A percentile compares a stretch with the other conserved stretches of the same genome.
phyloP scores from a whole-genome alignment of 2,888 invertebrate species.

The Megaustenia siamemsis region DNA sequence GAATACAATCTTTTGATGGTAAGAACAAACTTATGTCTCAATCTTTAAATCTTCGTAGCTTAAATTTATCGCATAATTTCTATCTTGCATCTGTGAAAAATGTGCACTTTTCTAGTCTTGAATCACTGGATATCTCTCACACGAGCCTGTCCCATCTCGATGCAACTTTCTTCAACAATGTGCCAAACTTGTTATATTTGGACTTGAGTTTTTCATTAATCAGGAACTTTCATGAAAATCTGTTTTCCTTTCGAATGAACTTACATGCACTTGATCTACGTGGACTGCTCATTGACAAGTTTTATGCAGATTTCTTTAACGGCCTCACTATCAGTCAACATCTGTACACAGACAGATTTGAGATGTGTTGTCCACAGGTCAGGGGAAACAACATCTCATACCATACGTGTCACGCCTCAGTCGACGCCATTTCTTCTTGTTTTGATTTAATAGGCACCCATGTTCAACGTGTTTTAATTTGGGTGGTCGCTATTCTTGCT shows the following conservation, averaged over 20 bases:
- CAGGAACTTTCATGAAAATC: not conserved
- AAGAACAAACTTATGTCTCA: not conserved
- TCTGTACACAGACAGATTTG: not conserved
- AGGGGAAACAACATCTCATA: not conserved
- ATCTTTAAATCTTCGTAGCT: not conserved
- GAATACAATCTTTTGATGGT: not conserved
- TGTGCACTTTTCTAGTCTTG: not conserved
- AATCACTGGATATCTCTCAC: not conserved
- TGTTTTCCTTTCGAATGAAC: not conserved
- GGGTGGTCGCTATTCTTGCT: not conserved
- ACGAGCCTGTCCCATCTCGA: not conserved
- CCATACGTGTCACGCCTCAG: not conserved
- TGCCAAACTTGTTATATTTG: not conserved
- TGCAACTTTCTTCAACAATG: not conserved
- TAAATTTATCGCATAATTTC: not conserved
- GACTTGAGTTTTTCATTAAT: not conserved
- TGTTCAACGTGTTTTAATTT: not conserved
- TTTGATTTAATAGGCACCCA: not conserved
- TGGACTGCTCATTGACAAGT: not conserved
- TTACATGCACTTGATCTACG: slow-evolving; percentile 10
- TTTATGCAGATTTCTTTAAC: not conserved
- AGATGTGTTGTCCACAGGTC: not conserved
- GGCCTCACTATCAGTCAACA: not conserved
- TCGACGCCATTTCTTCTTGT: slow-evolving; percentile 24
- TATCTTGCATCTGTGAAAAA: not conserved